Evolutionary conservation across 2,797 vertebrate genomes (phyloP).

Genomic region (Huso huso): DNA sequence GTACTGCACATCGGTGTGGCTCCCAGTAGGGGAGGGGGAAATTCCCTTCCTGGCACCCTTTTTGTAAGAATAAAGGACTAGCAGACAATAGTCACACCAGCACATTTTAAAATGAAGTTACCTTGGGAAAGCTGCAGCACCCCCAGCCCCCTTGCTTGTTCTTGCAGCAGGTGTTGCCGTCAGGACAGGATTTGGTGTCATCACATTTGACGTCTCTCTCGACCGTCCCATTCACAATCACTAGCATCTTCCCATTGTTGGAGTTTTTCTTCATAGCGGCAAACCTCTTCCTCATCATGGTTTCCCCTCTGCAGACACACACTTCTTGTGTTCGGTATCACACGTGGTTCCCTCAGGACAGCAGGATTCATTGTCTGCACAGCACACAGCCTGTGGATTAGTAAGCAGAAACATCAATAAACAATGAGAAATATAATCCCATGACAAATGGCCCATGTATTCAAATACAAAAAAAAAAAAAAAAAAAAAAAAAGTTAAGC

Average conservation of each 20-base stretch:
- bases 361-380: conserved; percentile 44
- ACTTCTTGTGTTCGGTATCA: conserved; percentile 24
- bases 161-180: conserved; percentile 43
- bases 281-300: conserved; percentile 31
- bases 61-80: too few species aligned
- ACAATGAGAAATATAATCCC: too few species aligned
- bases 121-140: conserved; percentile 65
- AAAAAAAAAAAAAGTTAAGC: too few species aligned
- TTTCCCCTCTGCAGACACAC: not conserved
- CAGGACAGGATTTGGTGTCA: conserved; percentile 29
- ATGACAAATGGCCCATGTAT: too few species aligned
- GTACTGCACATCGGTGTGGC: too few species aligned
- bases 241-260: too few species aligned
- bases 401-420: too few species aligned
- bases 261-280: not conserved
- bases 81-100: too few species aligned
- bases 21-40: too few species aligned
- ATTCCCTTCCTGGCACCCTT: too few species aligned
- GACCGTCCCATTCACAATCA: too few species aligned
- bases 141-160: conserved; percentile 38
- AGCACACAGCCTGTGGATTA: conserved; percentile 40
- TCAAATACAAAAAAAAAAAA: too few species aligned
- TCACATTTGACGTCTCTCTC: not conserved
- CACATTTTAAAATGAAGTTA: conserved; percentile 15
- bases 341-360: conserved; percentile 50